Percentiles rank a stretch among this genome's conserved stretches.
Evolutionary conservation across 37 sponge, comb jelly and placozoan species (phyloP).

Genomic region (Halichondria panicea): DNA sequence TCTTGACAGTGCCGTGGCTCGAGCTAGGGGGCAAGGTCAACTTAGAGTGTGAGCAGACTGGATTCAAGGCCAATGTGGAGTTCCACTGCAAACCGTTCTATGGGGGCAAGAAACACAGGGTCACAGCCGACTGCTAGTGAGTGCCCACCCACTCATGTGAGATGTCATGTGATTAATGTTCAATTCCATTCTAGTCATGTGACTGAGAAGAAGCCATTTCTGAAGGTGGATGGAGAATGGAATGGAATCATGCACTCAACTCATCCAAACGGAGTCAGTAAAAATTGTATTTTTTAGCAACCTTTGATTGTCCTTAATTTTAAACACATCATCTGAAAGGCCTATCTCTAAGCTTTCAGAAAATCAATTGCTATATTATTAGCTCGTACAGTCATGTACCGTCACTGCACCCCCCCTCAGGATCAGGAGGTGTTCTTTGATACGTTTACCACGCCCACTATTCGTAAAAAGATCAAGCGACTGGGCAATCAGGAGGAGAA

Average conservation of each 20-base stretch:
- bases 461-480: slow-evolving; percentile 83
- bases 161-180: too few relatives aligned
- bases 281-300: neutral
- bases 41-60: slow-evolving; percentile 83
- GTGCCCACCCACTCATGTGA: too few relatives aligned
- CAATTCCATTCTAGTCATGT: slow-evolving; percentile 62
- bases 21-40: slow-evolving; percentile 93
- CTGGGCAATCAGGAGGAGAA: slow-evolving; percentile 64
- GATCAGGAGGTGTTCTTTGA: slow-evolving; percentile 87
- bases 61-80: slow-evolving; percentile 84
- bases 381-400: neutral
- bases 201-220: slow-evolving; percentile 68
- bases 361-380: neutral
- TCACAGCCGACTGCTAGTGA: slow-evolving; percentile 80
- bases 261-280: slow-evolving; percentile 67
- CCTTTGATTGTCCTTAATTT: neutral
- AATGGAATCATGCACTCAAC: slow-evolving; percentile 91
- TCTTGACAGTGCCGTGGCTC: slow-evolving; percentile 95
- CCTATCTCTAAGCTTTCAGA: neutral
- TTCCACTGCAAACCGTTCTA: slow-evolving; percentile 99
- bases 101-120: slow-evolving; percentile 86
- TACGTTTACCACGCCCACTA: slow-evolving; percentile 69
- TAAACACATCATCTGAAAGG: neutral
- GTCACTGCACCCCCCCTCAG: slow-evolving; percentile 13
- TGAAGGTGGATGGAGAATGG: slow-evolving; percentile 96